Evolutionary conservation across 2,888 invertebrate genomes (phyloP), one percentile per base, ranked within the genome.

Genomic region (Limnephilus lunatus): DNA sequence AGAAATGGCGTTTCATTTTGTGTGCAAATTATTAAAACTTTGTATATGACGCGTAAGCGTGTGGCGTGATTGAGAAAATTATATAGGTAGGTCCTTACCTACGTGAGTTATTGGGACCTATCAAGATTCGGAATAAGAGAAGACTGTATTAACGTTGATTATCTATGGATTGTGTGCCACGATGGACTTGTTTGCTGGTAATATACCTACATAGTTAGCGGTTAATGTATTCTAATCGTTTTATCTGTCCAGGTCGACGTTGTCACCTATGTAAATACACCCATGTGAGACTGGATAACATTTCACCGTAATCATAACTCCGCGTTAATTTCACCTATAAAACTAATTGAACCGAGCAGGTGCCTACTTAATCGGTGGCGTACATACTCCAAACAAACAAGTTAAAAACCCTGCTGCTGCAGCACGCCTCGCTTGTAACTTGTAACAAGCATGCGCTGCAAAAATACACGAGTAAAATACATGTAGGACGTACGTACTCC

Each of bases 371-470:
- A 68, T 68, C 25, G 68, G 68, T 68, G 25, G 68, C 68, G 68
- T 68, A 68, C 68, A n/a, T 68, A 68, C 68, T 25, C 68, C 25
- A n/a, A 68, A 39, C 39, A 39, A 85, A 39, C 85, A 39, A 32
- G 85, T 85, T 85, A n/a, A 85, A 85, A 85, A 44, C 9, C 12
- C n/a, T 35, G 68, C 25, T 68, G 68, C 68, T 68, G 35, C 85
- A 85, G 35, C 85, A 85, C 85, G 85, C 85, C 39, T 85, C 39
- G 19, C n/a, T 39, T 80, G 35, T 32, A 32, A 15, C 32, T 39
- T 80, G 35, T 32, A 32, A 15, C 32, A 68, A 80, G 32, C 88
- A 12, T 88, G 68, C 68, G 80, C 80, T n/a, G 32, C 32, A 68
- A 80, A 32, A 80, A 32, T 32, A 68, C 68, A 80, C 68, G 68